Evolutionary conservation across 2,888 invertebrate species (phyloP).

Genomic region (Gerris lacustris): DNA sequence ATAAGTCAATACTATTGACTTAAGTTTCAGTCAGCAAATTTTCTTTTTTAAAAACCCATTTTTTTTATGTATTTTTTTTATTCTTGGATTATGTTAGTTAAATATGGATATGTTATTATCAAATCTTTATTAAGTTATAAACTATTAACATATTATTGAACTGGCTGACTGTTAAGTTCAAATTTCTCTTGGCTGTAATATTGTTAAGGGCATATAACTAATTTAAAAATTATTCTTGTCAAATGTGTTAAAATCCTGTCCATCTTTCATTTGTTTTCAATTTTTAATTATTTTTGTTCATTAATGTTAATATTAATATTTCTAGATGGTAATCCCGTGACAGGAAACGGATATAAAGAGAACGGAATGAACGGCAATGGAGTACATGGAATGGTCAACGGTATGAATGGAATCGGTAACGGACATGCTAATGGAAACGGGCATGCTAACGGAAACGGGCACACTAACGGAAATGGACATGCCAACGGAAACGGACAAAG

Average conservation of each 20-base stretch:
- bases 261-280: neutral
- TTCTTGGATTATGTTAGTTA: too few species aligned
- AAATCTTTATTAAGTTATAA: too few species aligned
- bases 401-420: conserved; percentile 14
- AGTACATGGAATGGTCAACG: conserved; percentile 11
- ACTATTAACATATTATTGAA: too few species aligned
- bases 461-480: conserved; percentile 18
- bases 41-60: too few species aligned
- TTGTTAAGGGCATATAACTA: too few species aligned
- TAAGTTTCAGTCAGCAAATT: too few species aligned
- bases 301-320: neutral
- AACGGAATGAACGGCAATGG: conserved; percentile 16
- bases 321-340: neutral
- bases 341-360: conserved; percentile 14
- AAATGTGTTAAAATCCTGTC: neutral
- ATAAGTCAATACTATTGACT: too few species aligned
- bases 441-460: conserved; percentile 14
- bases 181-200: too few species aligned
- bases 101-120: too few species aligned
- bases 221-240: too few species aligned
- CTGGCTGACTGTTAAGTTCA: too few species aligned
- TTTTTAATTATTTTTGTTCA: neutral
- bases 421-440: conserved; percentile 6
- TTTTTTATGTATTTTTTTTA: too few species aligned
- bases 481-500: conserved; percentile 40